phyloP scores from a whole-genome alignment of 2,888 invertebrate species.

The Lithodes maja region DNA sequence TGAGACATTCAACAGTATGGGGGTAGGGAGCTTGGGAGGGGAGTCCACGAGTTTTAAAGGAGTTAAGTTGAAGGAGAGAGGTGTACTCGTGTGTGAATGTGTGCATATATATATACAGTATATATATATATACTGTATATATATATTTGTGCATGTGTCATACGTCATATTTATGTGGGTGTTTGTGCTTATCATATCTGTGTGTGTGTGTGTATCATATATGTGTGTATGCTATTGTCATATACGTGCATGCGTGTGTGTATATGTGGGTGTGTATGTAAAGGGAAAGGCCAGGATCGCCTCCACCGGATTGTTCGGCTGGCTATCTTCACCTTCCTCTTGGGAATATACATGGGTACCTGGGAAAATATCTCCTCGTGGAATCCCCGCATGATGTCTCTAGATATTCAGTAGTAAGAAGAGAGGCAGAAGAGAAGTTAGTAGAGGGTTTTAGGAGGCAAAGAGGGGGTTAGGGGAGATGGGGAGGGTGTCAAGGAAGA shows the following conservation, averaged over 20 bases:
- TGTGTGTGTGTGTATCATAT: background rate
- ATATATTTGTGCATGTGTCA: background rate
- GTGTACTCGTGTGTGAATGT: background rate
- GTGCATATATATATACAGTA: background rate
- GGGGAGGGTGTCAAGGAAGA: background rate
- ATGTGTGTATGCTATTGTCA: background rate
- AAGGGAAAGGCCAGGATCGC: background rate
- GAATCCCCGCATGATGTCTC: background rate
- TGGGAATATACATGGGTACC: background rate
- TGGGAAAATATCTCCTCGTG: background rate
- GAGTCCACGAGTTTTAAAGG: slow-evolving; percentile 49
- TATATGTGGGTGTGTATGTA: background rate
- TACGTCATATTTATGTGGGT: background rate
- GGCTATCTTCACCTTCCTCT: background rate
- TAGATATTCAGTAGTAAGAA: background rate
- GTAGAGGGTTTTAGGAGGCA: background rate
- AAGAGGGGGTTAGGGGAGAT: background rate
- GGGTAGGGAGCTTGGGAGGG: slow-evolving; percentile 4
- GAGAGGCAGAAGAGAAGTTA: background rate
- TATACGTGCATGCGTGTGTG: background rate
- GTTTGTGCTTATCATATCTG: background rate
- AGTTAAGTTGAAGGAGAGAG: slow-evolving; percentile 5
- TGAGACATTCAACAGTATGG: slow-evolving; percentile 58
- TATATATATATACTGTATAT: background rate
- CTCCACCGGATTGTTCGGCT: background rate